Base-by-base conservation (phyloP, 2,113 vertebrate species). In the Parotia lawesii region DNA sequence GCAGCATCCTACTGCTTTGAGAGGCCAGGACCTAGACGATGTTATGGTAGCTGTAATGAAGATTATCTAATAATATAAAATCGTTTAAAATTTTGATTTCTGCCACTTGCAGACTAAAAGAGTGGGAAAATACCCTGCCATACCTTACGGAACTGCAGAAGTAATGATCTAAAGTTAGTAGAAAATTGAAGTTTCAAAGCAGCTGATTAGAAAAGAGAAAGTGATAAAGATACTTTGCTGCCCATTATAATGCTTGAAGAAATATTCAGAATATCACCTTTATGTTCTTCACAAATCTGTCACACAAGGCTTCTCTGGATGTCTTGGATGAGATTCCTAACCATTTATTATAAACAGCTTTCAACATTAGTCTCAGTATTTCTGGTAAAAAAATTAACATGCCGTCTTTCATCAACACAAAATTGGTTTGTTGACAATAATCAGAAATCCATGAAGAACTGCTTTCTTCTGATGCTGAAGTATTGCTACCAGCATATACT, bases 71-170 rank as follows among this genome's bases (percentile, higher is more conserved):
- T 15, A 45, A 57, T 17, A 29, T 10, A 60, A 50, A 48, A n/a
- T 10, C 16, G 4, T 20, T 79, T 33, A 65, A 79, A 69, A 61
- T 54, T 35, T 45, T 3, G 0, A 54, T 76, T 91, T 83, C 24
- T 48, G 25, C n/a, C 53, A 48, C 15, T 25, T n/a, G 40, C 35
- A 50, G 15, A 28, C 10, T 14, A 69, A 82, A 4, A 33, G 14
- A 25, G 4, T 2, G 23, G 2, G 0, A 15, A 38, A 56, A 73
- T 38, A 50, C 17, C 20, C 19, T 28, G 10, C 4, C 28, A 0
- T 14, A 25, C 23, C n/a, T 67, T 58, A 58, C 8, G 42, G 35
- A 87, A 7, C 12, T 48, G n/a, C 50, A 90, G 65, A 45, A 83
- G 48, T 1, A 4, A 45, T 29, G 21, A 72, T 31, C 11, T 58